phyloP scores from a whole-genome alignment of 2,797 vertebrate genomes.

The Myioborus miniatus region DNA sequence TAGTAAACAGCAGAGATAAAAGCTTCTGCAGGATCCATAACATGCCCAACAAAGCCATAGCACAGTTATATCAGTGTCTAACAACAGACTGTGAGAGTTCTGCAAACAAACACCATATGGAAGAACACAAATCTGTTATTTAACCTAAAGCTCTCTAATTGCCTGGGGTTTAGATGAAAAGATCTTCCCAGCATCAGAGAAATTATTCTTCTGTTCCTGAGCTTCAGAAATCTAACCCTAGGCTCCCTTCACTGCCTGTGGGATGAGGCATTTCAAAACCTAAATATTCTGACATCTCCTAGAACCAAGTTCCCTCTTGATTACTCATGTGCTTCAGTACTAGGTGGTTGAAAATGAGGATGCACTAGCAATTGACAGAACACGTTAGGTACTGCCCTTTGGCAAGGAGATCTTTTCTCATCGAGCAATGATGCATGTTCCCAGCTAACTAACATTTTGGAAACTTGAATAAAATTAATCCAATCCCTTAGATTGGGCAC shows the following conservation, averaged over 20 bases:
- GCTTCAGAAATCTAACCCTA: slow-evolving; percentile 7
- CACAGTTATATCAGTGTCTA: not conserved
- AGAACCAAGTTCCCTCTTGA: not conserved
- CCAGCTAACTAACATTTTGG: not conserved
- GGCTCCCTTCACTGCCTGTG: not conserved
- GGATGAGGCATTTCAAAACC: not conserved
- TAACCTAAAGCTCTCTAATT: slow-evolving; percentile 51
- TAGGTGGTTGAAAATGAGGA: not conserved
- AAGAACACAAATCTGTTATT: slow-evolving; percentile 50
- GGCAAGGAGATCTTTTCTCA: not conserved
- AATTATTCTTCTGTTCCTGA: not conserved
- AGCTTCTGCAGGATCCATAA: not conserved
- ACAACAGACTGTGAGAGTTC: slow-evolving; percentile 19
- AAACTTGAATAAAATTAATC: not conserved
- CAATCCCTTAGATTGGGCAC: not conserved
- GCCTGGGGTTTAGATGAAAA: slow-evolving; percentile 31
- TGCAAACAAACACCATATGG: slow-evolving; percentile 58
- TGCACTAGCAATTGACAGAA: not conserved
- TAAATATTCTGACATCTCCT: not conserved
- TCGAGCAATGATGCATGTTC: not conserved
- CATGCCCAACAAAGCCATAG: slow-evolving; percentile 7
- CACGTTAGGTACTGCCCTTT: not conserved
- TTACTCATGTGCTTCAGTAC: not conserved
- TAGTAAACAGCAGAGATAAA: slow-evolving; percentile 18
- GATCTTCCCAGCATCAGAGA: not conserved